A percentile compares a stretch with the other conserved stretches of the same genome.
Evolutionary conservation across 2,797 vertebrate genomes (phyloP).

Genomic region (Lepidocolaptes lacrymiger): DNA sequence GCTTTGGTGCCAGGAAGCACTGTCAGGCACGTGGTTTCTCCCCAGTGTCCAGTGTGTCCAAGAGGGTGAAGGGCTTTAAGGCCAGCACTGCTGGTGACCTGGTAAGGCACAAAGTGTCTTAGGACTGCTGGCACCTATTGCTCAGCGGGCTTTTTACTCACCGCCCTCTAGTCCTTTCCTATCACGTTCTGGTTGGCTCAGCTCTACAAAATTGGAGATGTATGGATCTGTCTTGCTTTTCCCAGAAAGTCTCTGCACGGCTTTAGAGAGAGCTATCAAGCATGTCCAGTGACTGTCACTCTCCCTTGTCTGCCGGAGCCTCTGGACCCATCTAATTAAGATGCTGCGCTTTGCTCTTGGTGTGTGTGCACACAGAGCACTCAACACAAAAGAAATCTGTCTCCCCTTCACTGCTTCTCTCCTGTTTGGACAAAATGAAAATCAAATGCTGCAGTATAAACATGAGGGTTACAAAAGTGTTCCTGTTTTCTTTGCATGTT

Average conservation of each 20-base stretch:
- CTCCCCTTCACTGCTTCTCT: conserved; percentile 46
- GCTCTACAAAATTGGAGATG: neutral
- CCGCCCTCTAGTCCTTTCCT: neutral
- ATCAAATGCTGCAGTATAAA: conserved; percentile 42
- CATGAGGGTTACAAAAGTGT: neutral
- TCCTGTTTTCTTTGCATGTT: conserved; percentile 1
- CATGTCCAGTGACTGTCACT: conserved; percentile 59
- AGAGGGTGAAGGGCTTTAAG: neutral
- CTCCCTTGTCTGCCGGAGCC: conserved; percentile 27
- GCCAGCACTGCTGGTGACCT: neutral
- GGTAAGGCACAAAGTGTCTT: neutral
- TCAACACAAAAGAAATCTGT: conserved; percentile 51
- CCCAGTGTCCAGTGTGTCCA: neutral
- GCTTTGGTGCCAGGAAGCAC: neutral
- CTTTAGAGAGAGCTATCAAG: conserved; percentile 57
- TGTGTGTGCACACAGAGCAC: conserved; percentile 30
- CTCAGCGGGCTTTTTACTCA: neutral
- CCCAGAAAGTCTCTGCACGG: conserved; percentile 5
- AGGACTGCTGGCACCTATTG: neutral
- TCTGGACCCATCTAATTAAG: conserved; percentile 59
- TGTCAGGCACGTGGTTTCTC: fast-evolving
- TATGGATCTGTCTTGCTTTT: conserved; percentile 40
- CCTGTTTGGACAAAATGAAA: conserved; percentile 51
- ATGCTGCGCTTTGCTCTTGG: conserved; percentile 53
- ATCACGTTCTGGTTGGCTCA: neutral